These are phyloP conservation scores for Ovibos moschatus DNA, from an alignment of 2,113 vertebrate species.

Conservation along the genomic window DNA sequence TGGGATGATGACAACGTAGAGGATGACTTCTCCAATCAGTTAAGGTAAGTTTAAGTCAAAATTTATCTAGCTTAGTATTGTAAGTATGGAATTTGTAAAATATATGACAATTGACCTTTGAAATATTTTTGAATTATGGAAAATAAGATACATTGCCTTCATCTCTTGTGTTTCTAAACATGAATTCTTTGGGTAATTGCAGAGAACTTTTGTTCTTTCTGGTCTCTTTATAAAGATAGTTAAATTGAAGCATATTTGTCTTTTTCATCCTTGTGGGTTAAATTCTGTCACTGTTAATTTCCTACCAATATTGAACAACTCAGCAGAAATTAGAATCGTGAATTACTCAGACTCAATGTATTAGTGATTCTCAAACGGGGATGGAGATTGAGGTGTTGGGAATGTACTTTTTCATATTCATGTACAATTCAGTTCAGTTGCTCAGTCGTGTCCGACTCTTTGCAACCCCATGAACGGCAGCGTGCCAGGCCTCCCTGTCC, in stretches of 20 bases:
- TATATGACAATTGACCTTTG: background rate
- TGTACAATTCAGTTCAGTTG: background rate
- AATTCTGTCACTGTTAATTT: conserved; percentile 31
- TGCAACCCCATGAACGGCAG: background rate
- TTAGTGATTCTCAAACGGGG: conserved; percentile 21
- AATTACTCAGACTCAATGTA: background rate
- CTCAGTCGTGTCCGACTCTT: background rate
- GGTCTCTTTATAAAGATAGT: background rate
- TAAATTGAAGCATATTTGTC: conserved; percentile 33
- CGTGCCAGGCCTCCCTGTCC: background rate
- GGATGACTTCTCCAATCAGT: conserved; percentile 98
- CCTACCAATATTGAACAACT: background rate
- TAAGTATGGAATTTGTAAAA: background rate
- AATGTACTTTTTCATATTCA: background rate
- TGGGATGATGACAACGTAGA: conserved; percentile 99
- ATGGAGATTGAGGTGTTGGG: background rate
- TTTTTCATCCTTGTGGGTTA: background rate
- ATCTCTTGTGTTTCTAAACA: conserved; percentile 8
- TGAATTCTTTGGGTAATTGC: conserved; percentile 23
- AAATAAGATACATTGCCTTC: background rate
- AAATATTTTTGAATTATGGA: conserved; percentile 37
- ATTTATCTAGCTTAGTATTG: background rate
- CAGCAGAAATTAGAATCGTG: conserved; percentile 28
- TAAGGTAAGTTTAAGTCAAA: conserved; percentile 85
- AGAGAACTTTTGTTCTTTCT: conserved; percentile 10